Base-by-base conservation (phyloP, 2,797 vertebrate genomes). In the Microctenopoma lineatum region DNA sequence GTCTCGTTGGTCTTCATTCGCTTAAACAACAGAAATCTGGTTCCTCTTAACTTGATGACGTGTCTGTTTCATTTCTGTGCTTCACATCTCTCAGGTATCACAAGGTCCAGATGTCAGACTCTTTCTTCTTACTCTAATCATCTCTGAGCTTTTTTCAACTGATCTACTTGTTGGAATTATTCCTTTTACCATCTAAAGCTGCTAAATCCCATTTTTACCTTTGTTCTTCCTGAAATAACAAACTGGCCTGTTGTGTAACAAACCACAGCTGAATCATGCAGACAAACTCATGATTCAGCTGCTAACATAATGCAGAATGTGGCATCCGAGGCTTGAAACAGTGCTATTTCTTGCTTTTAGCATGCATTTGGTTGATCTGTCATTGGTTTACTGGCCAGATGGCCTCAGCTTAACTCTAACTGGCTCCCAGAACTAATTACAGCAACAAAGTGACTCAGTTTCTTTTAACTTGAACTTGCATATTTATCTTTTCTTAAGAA, bases 401-500 rank as follows among this genome's bases (percentile, higher is more conserved):
- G 80, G 53, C 67, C 46, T 66, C 56, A 34, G 71, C 50, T 55
- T 58, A 71, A 71, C 67, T 66, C 59, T 63, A 16, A 39, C 66
- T 75, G 75, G 18, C 54, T 64, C 46, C 18, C 32, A 12, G 27
- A 70, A 18, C 42, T 3, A 41, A 47, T 58, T 71, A 45, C 29
- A 59, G 59, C 59, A 78, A 58, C 46, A 60, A 46, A 71, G 46
- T 64, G 70, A 85, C 59, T 83, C 53, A 53, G 57, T 21, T 16
- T 50, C 16, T 56, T 82, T 72, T 70, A 61, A 73, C 54, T 4
- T 25, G 47, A 53, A 78, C 34, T 44, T 69, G 76, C 68, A 51
- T 2, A 55, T 52, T 86, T 73, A 75, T 76, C 81, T 77, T 45
- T 79, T 79, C 21, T 78, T 59, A 18, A 64, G 45, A 58, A 69